A percentile compares a stretch with the other conserved stretches of the same genome.
Evolutionary conservation across 2,113 vertebrate genomes (phyloP).

Genomic region (Micronisus gabar): DNA sequence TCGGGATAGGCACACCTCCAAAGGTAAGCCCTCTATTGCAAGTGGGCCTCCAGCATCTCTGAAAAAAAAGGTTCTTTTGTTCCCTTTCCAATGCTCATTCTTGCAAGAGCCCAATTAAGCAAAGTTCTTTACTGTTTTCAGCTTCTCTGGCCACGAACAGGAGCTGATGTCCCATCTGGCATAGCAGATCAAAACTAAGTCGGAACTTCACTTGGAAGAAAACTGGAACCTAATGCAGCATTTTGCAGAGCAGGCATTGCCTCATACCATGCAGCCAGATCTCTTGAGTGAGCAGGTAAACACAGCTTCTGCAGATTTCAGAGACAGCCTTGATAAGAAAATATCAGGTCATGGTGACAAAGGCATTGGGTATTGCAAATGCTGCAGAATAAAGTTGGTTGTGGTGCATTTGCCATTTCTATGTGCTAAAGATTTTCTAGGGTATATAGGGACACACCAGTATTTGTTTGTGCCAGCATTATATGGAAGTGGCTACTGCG

Average conservation of each 20-base stretch:
- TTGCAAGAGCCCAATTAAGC: neutral
- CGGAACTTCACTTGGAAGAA: neutral
- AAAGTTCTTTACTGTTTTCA: neutral
- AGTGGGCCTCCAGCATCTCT: neutral
- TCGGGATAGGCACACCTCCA: neutral
- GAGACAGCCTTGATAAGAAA: neutral
- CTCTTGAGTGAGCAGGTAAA: neutral
- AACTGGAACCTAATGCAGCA: neutral
- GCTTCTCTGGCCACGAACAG: accelerated
- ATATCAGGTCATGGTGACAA: neutral
- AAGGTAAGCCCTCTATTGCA: neutral
- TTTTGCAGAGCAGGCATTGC: neutral
- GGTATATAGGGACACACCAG: neutral
- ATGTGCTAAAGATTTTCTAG: neutral
- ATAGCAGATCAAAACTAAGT: neutral
- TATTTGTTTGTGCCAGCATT: neutral
- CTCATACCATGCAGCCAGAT: neutral
- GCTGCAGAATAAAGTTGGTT: neutral
- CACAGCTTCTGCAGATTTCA: neutral
- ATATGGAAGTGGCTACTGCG: neutral
- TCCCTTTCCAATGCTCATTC: neutral
- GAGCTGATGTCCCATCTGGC: neutral
- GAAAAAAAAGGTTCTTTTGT: neutral
- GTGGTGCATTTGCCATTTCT: neutral
- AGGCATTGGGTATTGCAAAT: neutral